These are phyloP conservation scores for Dryococelus australis DNA, from an alignment of 2,888 invertebrate species.

Conservation along the genomic window DNA sequence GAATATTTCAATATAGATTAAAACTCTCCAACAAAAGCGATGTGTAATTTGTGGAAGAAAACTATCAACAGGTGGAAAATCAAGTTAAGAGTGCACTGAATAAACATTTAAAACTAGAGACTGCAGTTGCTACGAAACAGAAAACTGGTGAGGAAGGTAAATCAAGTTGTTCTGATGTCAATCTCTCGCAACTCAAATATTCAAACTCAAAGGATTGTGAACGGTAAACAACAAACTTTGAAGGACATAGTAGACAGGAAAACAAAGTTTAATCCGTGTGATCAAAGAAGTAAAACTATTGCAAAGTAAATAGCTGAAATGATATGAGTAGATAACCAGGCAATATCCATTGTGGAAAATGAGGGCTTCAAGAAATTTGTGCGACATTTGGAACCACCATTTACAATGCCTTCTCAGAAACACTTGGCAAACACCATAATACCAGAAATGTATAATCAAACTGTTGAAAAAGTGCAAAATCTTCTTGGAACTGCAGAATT, in stretches of 20 bases:
- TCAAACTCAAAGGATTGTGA: background rate
- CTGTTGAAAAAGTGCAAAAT: background rate
- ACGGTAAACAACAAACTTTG: background rate
- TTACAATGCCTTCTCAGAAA: background rate
- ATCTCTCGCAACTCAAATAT: background rate
- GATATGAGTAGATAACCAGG: background rate
- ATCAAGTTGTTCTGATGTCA: background rate
- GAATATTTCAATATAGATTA: background rate
- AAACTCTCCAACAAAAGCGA: background rate
- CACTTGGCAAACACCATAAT: background rate
- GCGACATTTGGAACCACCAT: background rate
- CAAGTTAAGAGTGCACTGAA: background rate
- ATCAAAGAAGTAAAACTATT: background rate
- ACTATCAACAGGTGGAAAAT: background rate
- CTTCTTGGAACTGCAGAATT: background rate
- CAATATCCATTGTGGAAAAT: too few species aligned
- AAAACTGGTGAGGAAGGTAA: background rate
- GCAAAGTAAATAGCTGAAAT: background rate
- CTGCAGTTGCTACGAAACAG: background rate
- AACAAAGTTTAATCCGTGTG: background rate
- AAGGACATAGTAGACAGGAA: background rate
- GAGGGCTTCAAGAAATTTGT: background rate
- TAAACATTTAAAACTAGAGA: background rate
- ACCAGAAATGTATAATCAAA: background rate
- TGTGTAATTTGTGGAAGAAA: background rate